Conservation (phyloP, 2,888 invertebrate genomes). For the Drosophila meridiana region DNA sequence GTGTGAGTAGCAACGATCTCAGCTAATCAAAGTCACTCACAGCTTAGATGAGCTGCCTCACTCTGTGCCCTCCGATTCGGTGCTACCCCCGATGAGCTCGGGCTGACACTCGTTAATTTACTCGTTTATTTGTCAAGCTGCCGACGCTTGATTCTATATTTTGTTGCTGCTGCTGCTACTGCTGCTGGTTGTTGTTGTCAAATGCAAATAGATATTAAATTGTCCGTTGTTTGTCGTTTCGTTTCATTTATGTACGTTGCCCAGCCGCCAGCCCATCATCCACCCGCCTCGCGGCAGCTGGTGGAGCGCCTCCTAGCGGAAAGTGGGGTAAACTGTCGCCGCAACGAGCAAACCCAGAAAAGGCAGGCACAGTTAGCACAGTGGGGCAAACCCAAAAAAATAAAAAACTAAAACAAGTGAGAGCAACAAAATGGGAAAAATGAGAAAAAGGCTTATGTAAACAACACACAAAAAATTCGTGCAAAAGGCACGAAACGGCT, state of each 20-base stretch:
- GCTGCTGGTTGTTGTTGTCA: constrained; percentile 46
- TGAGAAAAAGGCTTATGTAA: constrained; percentile 74
- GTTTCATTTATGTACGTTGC: constrained; percentile 73
- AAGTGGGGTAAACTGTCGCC: constrained; percentile 71
- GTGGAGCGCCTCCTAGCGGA: constrained; percentile 23
- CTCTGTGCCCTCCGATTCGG: background rate
- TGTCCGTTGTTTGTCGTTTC: constrained; percentile 70
- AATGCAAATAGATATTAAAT: constrained; percentile 78
- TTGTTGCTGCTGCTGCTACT: constrained; percentile 31
- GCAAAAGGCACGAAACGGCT: constrained; percentile 79
- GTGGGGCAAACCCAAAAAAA: constrained; percentile 1
- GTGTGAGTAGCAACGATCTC: constrained; percentile 26
- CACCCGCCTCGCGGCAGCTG: constrained; percentile 28
- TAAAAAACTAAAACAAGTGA: background rate
- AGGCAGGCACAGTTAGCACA: constrained; percentile 21
- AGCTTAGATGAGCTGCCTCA: constrained; percentile 14
- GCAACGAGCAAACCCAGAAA: constrained; percentile 37
- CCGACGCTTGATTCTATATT: constrained; percentile 72
- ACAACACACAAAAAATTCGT: constrained; percentile 55
- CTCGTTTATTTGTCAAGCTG: constrained; percentile 52
- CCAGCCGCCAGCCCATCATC: constrained; percentile 26
- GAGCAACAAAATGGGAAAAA: constrained; percentile 56
- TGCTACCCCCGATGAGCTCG: background rate
- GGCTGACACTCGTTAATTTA: constrained; percentile 50
- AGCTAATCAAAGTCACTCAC: constrained; percentile 45